Evolutionary conservation across 2,113 vertebrate species (phyloP).

Genomic region (Silurus meridionalis): DNA sequence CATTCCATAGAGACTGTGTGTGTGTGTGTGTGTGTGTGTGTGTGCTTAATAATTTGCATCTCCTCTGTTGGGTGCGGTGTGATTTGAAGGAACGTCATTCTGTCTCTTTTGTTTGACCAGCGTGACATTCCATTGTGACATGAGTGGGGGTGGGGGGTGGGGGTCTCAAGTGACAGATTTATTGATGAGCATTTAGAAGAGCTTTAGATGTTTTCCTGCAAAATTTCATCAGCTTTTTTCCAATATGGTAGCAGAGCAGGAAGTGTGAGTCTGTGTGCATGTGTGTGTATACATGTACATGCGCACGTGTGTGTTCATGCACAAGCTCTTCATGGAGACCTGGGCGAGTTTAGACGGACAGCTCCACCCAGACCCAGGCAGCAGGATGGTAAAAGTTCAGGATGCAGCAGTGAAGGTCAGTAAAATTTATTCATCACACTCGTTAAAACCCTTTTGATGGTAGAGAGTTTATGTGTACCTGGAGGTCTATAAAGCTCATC

Average conservation of each 20-base stretch:
- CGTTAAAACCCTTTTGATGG: conserved; percentile 19
- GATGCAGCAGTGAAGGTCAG: conserved; percentile 45
- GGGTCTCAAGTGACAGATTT: conserved; percentile 33
- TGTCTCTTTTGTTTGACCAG: conserved; percentile 31
- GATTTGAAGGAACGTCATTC: conserved; percentile 20
- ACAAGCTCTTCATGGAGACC: background rate
- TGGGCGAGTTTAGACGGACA: background rate
- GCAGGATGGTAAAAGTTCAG: conserved; percentile 29
- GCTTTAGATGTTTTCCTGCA: conserved; percentile 6
- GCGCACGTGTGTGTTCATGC: conserved; percentile 14
- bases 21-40: conserved; percentile 23
- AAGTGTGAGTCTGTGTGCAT: background rate
- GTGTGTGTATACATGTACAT: conserved; percentile 5
- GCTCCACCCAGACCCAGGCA: conserved; percentile 8
- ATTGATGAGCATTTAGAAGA: conserved; percentile 4
- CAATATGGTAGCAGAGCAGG: conserved; percentile 20
- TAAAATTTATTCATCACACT: conserved; percentile 2
- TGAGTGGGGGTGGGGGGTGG: background rate
- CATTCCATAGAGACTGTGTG: conserved; percentile 1
- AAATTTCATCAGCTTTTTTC: background rate
- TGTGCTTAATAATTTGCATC: background rate
- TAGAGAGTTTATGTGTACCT: background rate
- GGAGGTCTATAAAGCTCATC: background rate
- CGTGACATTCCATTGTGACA: conserved; percentile 40
- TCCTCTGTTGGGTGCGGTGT: background rate